Percentiles rank a stretch among this genome's conserved stretches.
Conservation (phyloP, 2,113 vertebrate genomes). For the Bubalus kerabau region DNA sequence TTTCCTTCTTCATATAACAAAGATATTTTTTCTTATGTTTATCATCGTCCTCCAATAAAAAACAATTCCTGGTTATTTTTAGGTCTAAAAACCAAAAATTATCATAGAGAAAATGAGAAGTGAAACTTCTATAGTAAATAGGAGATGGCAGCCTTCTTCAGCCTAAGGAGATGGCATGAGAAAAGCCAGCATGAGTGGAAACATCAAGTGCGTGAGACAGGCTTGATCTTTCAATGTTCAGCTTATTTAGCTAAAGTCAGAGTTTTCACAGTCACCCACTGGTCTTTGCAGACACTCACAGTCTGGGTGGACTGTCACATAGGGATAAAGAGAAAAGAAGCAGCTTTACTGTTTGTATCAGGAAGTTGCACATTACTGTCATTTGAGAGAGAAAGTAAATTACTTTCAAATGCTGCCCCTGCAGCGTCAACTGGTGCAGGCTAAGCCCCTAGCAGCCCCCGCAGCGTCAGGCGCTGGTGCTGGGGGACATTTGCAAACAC, state of each 20-base stretch:
- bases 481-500: not conserved
- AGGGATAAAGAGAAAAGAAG: not conserved
- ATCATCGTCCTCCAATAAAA: not conserved
- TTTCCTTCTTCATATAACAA: not conserved
- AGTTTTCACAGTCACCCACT: not conserved
- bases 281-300: not conserved
- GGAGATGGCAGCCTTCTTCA: not conserved
- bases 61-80: not conserved
- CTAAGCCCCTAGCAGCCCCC: not conserved
- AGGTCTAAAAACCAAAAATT: not conserved
- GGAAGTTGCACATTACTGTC: not conserved
- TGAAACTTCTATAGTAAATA: not conserved
- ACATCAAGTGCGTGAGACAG: rapidly evolving
- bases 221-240: not conserved
- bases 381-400: not conserved
- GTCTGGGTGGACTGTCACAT: not conserved
- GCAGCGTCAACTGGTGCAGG: not conserved
- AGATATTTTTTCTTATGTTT: not conserved
- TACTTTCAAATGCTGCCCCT: not conserved
- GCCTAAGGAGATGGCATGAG: not conserved
- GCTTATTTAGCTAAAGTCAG: not conserved
- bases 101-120: not conserved
- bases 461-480: not conserved
- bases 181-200: not conserved
- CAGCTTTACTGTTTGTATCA: not conserved